Evolutionary conservation across 1,140 invertebrate species (phyloP).

Genomic region (Zaprionus gabonicus): DNA sequence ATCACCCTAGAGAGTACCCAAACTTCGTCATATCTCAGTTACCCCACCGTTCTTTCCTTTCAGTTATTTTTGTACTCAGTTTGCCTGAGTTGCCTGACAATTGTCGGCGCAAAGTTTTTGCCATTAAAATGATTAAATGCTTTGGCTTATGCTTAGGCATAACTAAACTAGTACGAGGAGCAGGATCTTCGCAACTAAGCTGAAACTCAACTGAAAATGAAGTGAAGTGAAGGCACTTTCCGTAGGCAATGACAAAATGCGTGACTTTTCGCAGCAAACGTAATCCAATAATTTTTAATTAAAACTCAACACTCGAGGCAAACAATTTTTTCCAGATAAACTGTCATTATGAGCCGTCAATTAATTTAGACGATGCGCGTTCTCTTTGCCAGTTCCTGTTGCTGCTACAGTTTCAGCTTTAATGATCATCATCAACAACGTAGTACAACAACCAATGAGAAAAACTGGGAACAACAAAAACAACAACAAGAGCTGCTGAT

Average conservation of each 20-base stretch:
- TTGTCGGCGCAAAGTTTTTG: constrained; percentile 42
- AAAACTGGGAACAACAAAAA: constrained; percentile 6
- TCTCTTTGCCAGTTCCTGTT: constrained; percentile 10
- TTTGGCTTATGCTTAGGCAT: constrained; percentile 83
- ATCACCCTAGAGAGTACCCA: not conserved
- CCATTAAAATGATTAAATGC: constrained; percentile 84
- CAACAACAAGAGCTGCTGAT: constrained; percentile 46
- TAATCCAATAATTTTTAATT: constrained; percentile 84
- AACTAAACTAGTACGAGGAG: constrained; percentile 66
- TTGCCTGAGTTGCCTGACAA: constrained; percentile 39
- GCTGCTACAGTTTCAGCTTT: constrained; percentile 41
- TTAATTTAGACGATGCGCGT: constrained; percentile 74
- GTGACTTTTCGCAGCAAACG: constrained; percentile 59
- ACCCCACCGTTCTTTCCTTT: not conserved
- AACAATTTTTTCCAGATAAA: constrained; percentile 83
- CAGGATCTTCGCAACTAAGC: constrained; percentile 4
- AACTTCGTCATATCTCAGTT: not conserved
- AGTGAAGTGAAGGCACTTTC: not conserved
- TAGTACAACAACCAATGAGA: constrained; percentile 11
- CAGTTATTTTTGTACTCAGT: constrained; percentile 13
- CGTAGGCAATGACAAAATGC: constrained; percentile 53
- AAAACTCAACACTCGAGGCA: constrained; percentile 82
- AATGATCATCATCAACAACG: constrained; percentile 75
- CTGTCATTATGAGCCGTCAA: constrained; percentile 82
- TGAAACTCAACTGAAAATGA: constrained; percentile 5